These are phyloP conservation scores for Formicarius rufipectus DNA, from an alignment of 2,113 vertebrate genomes.

Conservation along the genomic window DNA sequence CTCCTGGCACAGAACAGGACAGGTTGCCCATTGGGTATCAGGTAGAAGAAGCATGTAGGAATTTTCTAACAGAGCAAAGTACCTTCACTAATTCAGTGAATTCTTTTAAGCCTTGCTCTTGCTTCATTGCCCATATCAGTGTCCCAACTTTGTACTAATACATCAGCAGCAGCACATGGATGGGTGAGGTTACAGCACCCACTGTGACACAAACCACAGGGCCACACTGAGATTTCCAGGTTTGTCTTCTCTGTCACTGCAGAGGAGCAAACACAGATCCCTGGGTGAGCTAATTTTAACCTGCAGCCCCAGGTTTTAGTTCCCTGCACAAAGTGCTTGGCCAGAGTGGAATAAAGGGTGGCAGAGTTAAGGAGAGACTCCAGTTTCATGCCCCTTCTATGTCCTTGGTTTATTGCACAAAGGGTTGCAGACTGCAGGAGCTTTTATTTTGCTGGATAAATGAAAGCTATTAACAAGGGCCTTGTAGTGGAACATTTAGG, in stretches of 20 bases:
- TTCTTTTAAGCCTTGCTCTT: too few species aligned
- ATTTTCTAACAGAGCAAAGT: too few species aligned
- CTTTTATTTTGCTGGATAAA: conserved; percentile 25
- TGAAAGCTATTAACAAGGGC: conserved; percentile 14
- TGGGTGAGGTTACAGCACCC: neutral
- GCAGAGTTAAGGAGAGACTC: neutral
- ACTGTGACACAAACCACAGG: neutral
- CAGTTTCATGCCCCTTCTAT: neutral
- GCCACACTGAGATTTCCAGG: neutral
- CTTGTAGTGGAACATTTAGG: conserved; percentile 38
- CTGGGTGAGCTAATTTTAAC: neutral
- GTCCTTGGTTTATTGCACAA: neutral
- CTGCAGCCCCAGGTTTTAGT: neutral
- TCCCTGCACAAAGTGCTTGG: neutral
- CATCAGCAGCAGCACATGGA: neutral
- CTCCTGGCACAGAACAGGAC: too few species aligned
- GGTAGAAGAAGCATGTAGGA: too few species aligned
- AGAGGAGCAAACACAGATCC: neutral
- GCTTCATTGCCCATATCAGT: neutral
- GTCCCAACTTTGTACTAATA: neutral
- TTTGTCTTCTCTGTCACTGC: neutral
- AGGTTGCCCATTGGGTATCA: too few species aligned
- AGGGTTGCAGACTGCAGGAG: neutral
- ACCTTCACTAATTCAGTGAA: too few species aligned
- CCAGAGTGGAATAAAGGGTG: neutral